Percentiles rank a stretch among this genome's conserved stretches.
Conservation (phyloP, 2,797 vertebrate species). For the Morelia viridis region DNA sequence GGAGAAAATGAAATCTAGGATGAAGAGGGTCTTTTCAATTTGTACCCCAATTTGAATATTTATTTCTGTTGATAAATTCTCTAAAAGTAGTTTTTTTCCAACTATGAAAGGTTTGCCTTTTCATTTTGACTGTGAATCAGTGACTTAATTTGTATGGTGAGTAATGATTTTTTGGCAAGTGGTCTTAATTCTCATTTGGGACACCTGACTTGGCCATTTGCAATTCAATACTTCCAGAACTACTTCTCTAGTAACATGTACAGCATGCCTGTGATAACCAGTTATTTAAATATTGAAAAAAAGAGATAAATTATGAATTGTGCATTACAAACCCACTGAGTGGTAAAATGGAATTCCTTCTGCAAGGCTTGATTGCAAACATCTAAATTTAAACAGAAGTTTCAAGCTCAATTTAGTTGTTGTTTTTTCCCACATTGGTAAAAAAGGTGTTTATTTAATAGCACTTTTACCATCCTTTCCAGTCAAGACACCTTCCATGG, state of each 20-base stretch:
- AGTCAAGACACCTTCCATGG: background rate
- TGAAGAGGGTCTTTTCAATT: background rate
- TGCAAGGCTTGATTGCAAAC: constrained; percentile 15
- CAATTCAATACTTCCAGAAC: constrained; percentile 6
- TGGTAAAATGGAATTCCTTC: constrained; percentile 25
- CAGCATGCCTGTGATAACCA: constrained; percentile 11
- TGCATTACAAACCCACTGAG: constrained; percentile 23
- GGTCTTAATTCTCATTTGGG: background rate
- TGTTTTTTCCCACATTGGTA: background rate
- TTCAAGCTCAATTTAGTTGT: constrained; percentile 4
- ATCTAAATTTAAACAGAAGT: constrained; percentile 27
- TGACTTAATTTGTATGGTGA: background rate
- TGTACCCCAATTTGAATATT: constrained; percentile 4
- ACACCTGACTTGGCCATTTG: constrained; percentile 14
- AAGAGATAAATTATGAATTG: constrained; percentile 33
- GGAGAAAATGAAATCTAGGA: background rate
- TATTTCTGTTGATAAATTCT: constrained; percentile 17
- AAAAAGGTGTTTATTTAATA: constrained; percentile 7
- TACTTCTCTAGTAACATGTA: constrained; percentile 9
- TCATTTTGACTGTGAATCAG: constrained; percentile 3
- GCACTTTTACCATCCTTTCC: background rate
- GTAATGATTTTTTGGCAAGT: background rate
- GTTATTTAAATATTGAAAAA: constrained; percentile 17
- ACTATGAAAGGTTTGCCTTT: background rate
- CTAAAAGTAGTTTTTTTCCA: background rate